Conservation (phyloP, 2,888 invertebrate species). For the Sinodicranocentrus sp. region DNA sequence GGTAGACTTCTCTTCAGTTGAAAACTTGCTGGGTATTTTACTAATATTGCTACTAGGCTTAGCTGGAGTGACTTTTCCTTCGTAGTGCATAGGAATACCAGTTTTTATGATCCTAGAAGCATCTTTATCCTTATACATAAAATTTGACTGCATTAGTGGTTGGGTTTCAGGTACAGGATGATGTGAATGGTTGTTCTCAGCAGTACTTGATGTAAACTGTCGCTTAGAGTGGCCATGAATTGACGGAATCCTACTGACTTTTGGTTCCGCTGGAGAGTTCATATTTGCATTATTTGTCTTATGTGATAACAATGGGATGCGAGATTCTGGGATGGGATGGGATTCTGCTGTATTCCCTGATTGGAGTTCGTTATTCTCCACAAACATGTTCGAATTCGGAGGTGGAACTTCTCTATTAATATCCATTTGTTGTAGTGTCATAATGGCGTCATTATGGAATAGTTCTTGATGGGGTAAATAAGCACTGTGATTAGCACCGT, state of each 20-base stretch:
- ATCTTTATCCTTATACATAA: not conserved
- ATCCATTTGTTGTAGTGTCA: not conserved
- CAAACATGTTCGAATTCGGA: not conserved
- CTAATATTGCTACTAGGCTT: conserved; percentile 8
- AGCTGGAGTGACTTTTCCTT: not conserved
- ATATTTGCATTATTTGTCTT: conserved; percentile 5
- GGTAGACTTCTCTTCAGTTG: not conserved
- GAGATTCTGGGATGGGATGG: not conserved
- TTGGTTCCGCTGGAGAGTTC: conserved; percentile 7
- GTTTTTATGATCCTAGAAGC: not conserved
- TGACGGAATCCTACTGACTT: conserved; percentile 44
- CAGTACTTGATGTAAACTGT: not conserved
- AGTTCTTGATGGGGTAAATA: not conserved
- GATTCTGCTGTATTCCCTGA: not conserved
- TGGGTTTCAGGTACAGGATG: conserved; percentile 1
- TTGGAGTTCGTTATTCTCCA: not conserved
- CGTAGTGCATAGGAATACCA: conserved; percentile 19
- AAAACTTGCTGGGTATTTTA: conserved; percentile 22
- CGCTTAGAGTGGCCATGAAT: conserved; percentile 7
- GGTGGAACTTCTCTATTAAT: not conserved
- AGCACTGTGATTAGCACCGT: not conserved
- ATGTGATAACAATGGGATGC: conserved; percentile 3
- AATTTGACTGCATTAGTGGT: not conserved
- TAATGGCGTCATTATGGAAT: not conserved
- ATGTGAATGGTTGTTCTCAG: not conserved